Base-by-base conservation (phyloP, 1,140 invertebrate species). In the Formica exsecta region DNA sequence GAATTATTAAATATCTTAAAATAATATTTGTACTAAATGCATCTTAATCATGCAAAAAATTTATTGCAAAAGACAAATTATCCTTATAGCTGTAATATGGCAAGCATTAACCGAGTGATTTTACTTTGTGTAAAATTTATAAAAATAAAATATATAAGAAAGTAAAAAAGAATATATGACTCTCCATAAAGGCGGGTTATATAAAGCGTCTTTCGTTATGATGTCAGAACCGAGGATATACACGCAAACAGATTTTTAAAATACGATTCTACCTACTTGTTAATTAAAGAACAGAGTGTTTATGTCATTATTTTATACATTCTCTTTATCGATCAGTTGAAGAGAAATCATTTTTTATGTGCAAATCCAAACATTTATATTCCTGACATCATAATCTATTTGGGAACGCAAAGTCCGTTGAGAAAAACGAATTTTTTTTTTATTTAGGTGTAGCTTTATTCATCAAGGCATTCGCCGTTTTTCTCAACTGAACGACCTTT, bases 81-180 rank as follows among this genome's bases (percentile, higher is more conserved):
- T 81, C 0, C 25, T 32, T 29, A 59, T n/a, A 71, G 48, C 3
- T 51, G 7, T 57, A 71, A 61, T 22, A 41, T 81, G 19, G 19
- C 54, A 81, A 81, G 51, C 19, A 73, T 61, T 32, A 16, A 74
- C 19, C 25, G 29, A 54, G 8, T 44, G 5, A 29, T 16, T 32
- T 81, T 62, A 73, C 3, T 74, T 61, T 48, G 19, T 48, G 25
- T 73, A 73, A 73, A 81, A 81, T 44, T 61, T 61, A 71, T 6
- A 59, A 70, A 80, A 81, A 70, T 68, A 71, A 81, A 77, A 41
- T 76, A 54, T 68, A 54, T 54, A 16, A 80, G 7, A 38, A 59
- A 61, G 44, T 70, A 70, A 68, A 44, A 16, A 68, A 22, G 48
- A 70, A 70, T 68, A 32, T 48, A 44, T 68, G 38, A 65, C 1